These are phyloP conservation scores for Heliconius congener DNA, from an alignment of 1,140 invertebrate genomes.

Conservation along the genomic window DNA sequence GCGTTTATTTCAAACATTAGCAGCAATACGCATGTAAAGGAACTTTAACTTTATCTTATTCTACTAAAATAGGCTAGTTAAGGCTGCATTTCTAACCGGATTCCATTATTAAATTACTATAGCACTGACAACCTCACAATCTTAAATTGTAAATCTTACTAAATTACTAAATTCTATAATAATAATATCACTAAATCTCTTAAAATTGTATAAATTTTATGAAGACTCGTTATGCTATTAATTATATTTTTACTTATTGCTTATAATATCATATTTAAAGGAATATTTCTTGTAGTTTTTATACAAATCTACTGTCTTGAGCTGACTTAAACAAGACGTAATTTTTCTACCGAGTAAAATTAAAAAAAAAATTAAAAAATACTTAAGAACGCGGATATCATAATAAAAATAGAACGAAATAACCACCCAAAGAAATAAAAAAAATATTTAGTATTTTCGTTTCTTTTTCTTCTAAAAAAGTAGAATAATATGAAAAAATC, in stretches of 20 bases:
- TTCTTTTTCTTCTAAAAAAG: no score
- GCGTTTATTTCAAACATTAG: constrained; percentile 4
- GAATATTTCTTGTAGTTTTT: not conserved
- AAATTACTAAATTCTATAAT: no score
- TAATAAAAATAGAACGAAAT: not conserved
- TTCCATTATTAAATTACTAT: not conserved
- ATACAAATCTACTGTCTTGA: no score
- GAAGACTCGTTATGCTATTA: no score
- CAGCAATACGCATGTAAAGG: not conserved
- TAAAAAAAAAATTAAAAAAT: not conserved
- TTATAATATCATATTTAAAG: not conserved
- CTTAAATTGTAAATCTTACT: no score
- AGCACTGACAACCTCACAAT: not conserved
- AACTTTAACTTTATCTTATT: constrained; percentile 6
- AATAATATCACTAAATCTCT: not conserved
- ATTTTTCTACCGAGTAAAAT: no score
- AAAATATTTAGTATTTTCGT: no score
- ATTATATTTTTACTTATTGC: not conserved
- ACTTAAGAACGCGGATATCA: not conserved
- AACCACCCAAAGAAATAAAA: no score
- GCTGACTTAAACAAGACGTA: no score
- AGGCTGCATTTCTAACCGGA: constrained; percentile 10
- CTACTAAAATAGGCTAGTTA: not conserved
- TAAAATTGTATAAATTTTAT: not conserved
- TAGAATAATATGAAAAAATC: no score